Conservation (phyloP, 2,888 invertebrate species). For the Lagria hirta region DNA sequence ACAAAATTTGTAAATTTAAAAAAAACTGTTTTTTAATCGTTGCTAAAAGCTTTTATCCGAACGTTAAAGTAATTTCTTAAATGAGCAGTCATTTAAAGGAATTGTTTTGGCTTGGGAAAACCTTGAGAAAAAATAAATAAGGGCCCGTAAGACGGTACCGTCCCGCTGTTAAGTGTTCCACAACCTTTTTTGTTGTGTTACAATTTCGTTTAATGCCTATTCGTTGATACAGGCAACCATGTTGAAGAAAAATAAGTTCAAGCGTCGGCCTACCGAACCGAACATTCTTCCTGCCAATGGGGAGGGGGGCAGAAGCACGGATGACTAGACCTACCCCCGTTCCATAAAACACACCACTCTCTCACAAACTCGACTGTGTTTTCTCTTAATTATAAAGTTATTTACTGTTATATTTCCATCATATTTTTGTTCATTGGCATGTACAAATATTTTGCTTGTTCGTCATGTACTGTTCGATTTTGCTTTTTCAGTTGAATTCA, state of each 20-base stretch:
- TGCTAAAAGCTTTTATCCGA: not conserved
- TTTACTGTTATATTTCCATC: no score
- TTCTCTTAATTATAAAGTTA: no score
- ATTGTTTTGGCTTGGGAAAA: not conserved
- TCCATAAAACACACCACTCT: slow-evolving; percentile 40
- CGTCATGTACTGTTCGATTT: slow-evolving; percentile 29
- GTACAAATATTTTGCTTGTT: slow-evolving; percentile 34
- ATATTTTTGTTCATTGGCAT: slow-evolving; percentile 34
- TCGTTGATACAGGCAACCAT: slow-evolving; percentile 86
- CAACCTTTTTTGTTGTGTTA: slow-evolving; percentile 31
- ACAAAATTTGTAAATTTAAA: slow-evolving; percentile 3
- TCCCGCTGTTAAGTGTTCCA: slow-evolving; percentile 29
- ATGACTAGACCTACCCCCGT: slow-evolving; percentile 56
- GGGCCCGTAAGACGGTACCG: slow-evolving; percentile 20
- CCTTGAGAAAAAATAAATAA: not conserved
- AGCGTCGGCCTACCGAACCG: slow-evolving; percentile 86
- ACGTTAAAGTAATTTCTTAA: not conserved
- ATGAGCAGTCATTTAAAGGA: no score
- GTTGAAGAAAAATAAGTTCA: slow-evolving; percentile 99
- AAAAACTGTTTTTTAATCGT: no score
- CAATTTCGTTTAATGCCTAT: slow-evolving; percentile 29
- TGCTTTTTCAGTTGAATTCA: slow-evolving; percentile 30
- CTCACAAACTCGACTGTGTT: slow-evolving; percentile 32
- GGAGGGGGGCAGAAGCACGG: slow-evolving; percentile 67
- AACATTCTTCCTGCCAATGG: slow-evolving; percentile 69